These are phyloP conservation scores for Chelonus formosanus DNA, from an alignment of 2,888 invertebrate species.

Conservation along the genomic window DNA sequence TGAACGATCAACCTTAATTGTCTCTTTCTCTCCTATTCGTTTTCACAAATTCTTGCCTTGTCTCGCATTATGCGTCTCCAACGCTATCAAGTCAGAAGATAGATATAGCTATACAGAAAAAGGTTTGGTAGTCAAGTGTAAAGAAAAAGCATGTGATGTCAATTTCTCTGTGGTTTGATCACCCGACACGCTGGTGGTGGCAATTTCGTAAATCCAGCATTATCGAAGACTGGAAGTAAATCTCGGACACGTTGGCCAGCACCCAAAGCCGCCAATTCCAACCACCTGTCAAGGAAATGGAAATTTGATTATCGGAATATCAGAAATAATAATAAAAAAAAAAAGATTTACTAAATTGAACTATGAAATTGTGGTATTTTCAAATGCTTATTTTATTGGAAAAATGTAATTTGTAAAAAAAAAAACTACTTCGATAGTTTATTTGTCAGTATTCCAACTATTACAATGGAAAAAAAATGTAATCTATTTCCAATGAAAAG, in stretches of 20 bases:
- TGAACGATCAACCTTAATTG: slow-evolving; percentile 41
- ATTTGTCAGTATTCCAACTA: too few species aligned
- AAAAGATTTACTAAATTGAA: too few species aligned
- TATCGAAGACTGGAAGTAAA: slow-evolving; percentile 83
- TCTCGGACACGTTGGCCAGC: slow-evolving; percentile 72
- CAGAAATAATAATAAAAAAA: too few species aligned
- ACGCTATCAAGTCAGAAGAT: slow-evolving; percentile 7
- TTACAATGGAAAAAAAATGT: too few species aligned
- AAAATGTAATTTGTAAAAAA: too few species aligned
- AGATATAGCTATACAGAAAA: slow-evolving; percentile 4
- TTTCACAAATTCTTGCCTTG: slow-evolving; percentile 32
- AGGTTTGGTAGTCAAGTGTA: background rate
- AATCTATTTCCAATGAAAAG: too few species aligned
- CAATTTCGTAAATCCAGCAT: slow-evolving; percentile 84
- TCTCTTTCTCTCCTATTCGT: slow-evolving; percentile 22
- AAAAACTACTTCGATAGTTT: too few species aligned
- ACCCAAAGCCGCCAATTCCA: slow-evolving; percentile 75
- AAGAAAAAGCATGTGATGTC: slow-evolving; percentile 36
- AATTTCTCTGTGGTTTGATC: slow-evolving; percentile 71
- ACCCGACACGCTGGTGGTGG: slow-evolving; percentile 83
- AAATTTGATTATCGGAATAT: slow-evolving; percentile 13
- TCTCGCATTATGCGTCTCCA: background rate
- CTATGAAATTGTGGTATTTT: too few species aligned
- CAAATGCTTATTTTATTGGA: too few species aligned
- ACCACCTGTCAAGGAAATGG: slow-evolving; percentile 66